These are phyloP conservation scores for Acromyrmex echinatior DNA, from an alignment of 1,140 invertebrate species.

Conservation along the genomic window DNA sequence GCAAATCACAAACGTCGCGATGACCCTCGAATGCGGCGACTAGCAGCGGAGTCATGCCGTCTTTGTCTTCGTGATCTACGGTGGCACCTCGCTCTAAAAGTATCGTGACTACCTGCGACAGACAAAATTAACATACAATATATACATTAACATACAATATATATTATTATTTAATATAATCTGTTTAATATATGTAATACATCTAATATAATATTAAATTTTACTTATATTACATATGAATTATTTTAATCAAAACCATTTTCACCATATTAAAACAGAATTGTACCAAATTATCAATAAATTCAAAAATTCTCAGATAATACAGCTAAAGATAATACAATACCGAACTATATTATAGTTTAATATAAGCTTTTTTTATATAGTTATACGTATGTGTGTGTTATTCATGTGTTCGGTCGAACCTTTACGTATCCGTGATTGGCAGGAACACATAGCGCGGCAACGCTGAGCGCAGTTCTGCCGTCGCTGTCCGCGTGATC, in stretches of 20 bases:
- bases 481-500: conserved; percentile 96
- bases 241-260: neutral
- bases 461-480: conserved; percentile 96
- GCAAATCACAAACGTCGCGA: conserved; percentile 93
- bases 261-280: neutral
- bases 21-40: conserved; percentile 98
- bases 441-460: conserved; percentile 95
- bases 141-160: neutral
- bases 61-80: conserved; percentile 96
- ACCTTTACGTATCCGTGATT: conserved; percentile 91
- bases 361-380: no score
- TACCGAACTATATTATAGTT: no score
- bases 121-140: conserved; percentile 59
- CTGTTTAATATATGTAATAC: conserved; percentile 5
- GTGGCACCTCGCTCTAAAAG: conserved; percentile 94
- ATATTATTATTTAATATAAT: neutral
- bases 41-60: conserved; percentile 96
- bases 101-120: conserved; percentile 89
- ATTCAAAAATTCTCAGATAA: neutral
- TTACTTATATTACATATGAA: neutral
- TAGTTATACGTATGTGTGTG: no score
- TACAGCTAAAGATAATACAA: neutral
- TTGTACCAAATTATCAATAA: neutral
- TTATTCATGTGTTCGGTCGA: neutral
- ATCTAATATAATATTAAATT: neutral